A percentile compares a stretch with the other conserved stretches of the same genome.
Evolutionary conservation across 2,888 invertebrate genomes (phyloP).

Genomic region (Tetropium fuscum): DNA sequence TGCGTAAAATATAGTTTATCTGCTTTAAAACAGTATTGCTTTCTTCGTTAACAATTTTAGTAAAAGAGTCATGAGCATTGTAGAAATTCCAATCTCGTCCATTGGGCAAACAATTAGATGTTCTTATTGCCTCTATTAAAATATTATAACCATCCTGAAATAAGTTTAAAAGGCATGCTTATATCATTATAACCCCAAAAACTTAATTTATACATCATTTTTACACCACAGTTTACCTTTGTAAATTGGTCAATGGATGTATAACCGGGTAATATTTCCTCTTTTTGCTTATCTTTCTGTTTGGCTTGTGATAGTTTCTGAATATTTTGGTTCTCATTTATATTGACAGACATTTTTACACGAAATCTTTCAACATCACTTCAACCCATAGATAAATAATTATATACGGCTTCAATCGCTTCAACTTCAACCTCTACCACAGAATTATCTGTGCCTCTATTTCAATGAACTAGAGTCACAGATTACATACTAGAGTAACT

Average conservation of each 20-base stretch:
- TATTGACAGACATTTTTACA: background rate
- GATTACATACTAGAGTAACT: too few species aligned
- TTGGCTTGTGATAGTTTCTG: conserved; percentile 23
- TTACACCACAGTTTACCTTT: conserved; percentile 62
- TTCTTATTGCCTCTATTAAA: conserved; percentile 77
- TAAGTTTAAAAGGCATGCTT: conserved; percentile 31
- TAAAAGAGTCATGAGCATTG: conserved; percentile 81
- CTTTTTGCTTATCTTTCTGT: conserved; percentile 20
- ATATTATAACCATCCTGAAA: conserved; percentile 75
- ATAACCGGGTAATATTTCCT: conserved; percentile 58
- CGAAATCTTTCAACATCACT: too few species aligned
- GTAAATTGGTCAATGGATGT: conserved; percentile 60
- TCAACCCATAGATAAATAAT: too few species aligned
- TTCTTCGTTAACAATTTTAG: conserved; percentile 73
- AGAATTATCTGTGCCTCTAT: too few species aligned
- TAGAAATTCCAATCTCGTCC: conserved; percentile 80
- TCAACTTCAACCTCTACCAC: too few species aligned
- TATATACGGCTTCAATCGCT: too few species aligned
- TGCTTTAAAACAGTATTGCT: conserved; percentile 73
- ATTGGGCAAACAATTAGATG: conserved; percentile 78
- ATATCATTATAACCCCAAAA: conserved; percentile 23
- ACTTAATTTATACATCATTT: conserved; percentile 24
- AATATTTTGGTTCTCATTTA: conserved; percentile 20
- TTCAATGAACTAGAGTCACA: too few species aligned
- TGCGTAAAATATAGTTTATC: conserved; percentile 70